Evolutionary conservation across 2,888 invertebrate genomes (phyloP), one percentile per base, ranked within the genome.

Genomic region (Monopis laevigella): DNA sequence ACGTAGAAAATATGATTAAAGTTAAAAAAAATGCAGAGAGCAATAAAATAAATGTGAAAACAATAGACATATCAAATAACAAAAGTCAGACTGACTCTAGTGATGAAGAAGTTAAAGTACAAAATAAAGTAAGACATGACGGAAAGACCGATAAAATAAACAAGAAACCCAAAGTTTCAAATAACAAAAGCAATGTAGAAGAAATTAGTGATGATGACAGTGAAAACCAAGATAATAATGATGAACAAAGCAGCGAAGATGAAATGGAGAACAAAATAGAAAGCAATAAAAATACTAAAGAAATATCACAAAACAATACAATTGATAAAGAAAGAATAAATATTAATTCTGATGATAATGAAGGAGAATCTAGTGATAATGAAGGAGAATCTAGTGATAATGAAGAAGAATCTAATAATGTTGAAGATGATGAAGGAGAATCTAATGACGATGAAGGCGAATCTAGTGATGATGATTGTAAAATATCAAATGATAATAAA

Each of bases 131-230:
- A 45, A 51, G 29, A 32, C 36, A 35, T 38, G 34, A 27, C 40
- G 40, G 17, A 24, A 38, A 16, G 14, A 28, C 16, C 10, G 14
- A 27, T 14, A 24, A 24, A 10, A 10, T 24, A 7, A 10, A 7
- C 5, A 24, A 24, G 24, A 24, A 24, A 10, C 10, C 10, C 24
- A 24, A 10, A 24, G 24, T 7, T 24, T 24, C 10, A 24, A 24
- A 24, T 24, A 6, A 24, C 24, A 24, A 24, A 24, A n/a, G n/a
- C n/a, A n/a, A 24, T 24, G 24, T 7, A 19, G 46, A 44, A 17
- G 46, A 48, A 10, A 41, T 41, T 35, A 48, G 42, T 41, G 48
- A 51, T 19, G 49, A 52, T 13, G 45, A 41, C 27, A 45, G 24
- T 14, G 36, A 13, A 17, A 39, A 42, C 14, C 32, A 14, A 34